Percentiles rank a stretch among this genome's conserved stretches.
Evolutionary conservation across 2,888 invertebrate genomes (phyloP).

Genomic region (Xestia c-nigrum): DNA sequence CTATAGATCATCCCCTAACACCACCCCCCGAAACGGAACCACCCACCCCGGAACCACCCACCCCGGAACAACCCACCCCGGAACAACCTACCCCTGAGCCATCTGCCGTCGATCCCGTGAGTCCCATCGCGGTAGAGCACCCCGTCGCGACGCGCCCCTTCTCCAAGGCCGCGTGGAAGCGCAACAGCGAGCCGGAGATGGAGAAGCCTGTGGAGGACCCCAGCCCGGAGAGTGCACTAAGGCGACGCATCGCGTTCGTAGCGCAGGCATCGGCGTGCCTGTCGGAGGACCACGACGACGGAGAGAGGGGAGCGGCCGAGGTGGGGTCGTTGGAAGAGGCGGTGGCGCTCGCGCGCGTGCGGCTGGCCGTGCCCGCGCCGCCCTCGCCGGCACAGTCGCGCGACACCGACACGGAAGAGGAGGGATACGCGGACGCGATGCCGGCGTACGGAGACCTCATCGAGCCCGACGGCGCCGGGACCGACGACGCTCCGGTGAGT

Average conservation of each 20-base stretch:
- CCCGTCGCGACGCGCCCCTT: constrained; percentile 89
- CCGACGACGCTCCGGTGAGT: constrained; percentile 82
- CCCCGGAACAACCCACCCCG: constrained; percentile 63
- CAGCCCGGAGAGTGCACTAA: constrained; percentile 84
- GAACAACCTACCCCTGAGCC: constrained; percentile 47
- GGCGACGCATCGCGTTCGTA: constrained; percentile 89
- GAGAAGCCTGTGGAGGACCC: constrained; percentile 86
- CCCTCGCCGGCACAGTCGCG: constrained; percentile 83
- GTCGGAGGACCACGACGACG: constrained; percentile 89
- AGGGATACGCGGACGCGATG: constrained; percentile 87
- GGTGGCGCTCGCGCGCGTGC: constrained; percentile 87
- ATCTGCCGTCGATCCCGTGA: constrained; percentile 53
- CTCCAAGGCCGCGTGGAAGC: constrained; percentile 89
- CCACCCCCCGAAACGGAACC: constrained; percentile 55
- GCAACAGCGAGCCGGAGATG: constrained; percentile 82
- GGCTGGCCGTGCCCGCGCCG: constrained; percentile 83
- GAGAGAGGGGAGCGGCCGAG: constrained; percentile 80
- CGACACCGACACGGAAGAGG: constrained; percentile 86
- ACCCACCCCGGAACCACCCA: constrained; percentile 55
- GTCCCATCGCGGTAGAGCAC: constrained; percentile 84
- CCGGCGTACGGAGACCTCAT: constrained; percentile 90
- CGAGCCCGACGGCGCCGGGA: constrained; percentile 82
- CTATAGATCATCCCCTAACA: constrained; percentile 53
- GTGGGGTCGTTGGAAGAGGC: constrained; percentile 90
- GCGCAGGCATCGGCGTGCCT: constrained; percentile 88